Conservation (phyloP, 2,797 vertebrate species). For the Melanotaenia pygmaea region DNA sequence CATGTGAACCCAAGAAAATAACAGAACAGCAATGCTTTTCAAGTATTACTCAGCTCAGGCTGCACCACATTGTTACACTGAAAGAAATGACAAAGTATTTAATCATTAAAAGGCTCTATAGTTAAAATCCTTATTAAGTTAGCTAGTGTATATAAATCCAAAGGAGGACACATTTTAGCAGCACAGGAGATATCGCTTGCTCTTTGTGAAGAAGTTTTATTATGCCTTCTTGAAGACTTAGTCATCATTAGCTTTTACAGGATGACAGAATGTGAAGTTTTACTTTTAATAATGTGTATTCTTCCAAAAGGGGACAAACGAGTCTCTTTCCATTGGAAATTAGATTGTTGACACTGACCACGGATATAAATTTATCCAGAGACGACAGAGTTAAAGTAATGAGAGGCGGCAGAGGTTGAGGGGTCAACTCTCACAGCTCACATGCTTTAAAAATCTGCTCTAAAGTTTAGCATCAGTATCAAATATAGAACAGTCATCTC, state of each 20-base stretch:
- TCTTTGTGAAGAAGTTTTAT: neutral
- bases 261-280: neutral
- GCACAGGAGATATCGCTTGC: no score
- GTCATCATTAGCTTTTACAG: neutral
- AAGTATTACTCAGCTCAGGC: no score
- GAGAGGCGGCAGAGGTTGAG: neutral
- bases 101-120: neutral
- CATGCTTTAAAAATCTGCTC: neutral
- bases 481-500: neutral
- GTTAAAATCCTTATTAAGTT: neutral
- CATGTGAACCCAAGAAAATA: neutral
- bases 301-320: neutral
- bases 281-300: neutral
- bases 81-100: neutral
- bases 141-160: neutral
- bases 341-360: neutral
- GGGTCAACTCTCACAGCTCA: neutral
- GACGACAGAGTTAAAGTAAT: neutral
- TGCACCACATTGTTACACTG: neutral
- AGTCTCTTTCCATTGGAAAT: neutral
- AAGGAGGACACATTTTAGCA: no score
- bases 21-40: no score
- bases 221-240: neutral
- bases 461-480: neutral
- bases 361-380: neutral